Conservation (phyloP, 2,113 vertebrate species). For the Rynchops niger region DNA sequence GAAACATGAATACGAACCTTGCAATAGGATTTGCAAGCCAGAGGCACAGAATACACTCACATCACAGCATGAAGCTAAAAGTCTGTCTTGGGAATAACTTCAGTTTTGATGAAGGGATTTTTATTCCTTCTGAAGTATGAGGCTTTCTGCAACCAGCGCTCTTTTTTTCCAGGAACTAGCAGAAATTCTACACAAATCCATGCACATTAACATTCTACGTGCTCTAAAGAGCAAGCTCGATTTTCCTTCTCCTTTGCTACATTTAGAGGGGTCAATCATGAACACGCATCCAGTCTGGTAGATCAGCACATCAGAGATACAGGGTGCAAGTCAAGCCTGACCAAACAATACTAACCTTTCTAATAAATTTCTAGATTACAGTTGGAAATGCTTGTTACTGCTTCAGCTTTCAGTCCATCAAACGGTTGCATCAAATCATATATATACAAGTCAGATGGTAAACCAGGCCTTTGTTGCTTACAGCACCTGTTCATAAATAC, state of each 20-base stretch:
- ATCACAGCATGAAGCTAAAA: background rate
- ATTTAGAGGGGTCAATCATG: background rate
- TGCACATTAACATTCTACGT: background rate
- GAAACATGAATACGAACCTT: background rate
- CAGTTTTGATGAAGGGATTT: background rate
- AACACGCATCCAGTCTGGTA: rapidly evolving
- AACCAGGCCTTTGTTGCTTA: background rate
- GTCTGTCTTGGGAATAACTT: background rate
- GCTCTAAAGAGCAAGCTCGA: background rate
- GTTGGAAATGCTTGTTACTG: background rate
- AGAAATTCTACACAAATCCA: background rate
- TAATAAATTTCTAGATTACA: background rate
- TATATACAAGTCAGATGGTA: background rate
- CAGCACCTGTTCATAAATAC: background rate
- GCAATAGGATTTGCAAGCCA: background rate
- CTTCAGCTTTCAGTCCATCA: background rate
- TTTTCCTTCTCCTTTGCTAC: background rate
- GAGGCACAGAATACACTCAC: background rate
- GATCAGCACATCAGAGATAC: background rate
- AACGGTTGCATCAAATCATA: background rate
- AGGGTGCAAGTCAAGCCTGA: background rate
- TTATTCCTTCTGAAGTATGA: background rate
- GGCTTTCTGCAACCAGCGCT: background rate
- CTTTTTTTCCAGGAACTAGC: background rate
- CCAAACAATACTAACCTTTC: background rate